Conservation (phyloP, 2,797 vertebrate genomes). For the Allochrocebus solatus region DNA sequence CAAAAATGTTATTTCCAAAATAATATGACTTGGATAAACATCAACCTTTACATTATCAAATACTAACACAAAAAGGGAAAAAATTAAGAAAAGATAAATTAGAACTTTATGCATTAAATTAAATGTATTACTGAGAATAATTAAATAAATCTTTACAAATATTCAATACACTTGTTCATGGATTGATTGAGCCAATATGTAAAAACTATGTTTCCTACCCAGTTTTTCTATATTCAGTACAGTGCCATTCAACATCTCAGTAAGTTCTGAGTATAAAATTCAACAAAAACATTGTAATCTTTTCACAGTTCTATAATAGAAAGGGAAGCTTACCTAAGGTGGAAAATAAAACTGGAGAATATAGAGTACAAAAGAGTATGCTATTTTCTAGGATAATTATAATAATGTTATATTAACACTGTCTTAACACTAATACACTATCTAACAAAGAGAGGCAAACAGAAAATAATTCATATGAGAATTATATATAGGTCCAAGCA, state of each 20-base stretch:
- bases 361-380: background rate
- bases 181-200: background rate
- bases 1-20: too few species aligned
- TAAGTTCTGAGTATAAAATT: background rate
- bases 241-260: background rate
- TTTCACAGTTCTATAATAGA: background rate
- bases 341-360: background rate
- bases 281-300: background rate
- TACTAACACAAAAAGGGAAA: too few species aligned
- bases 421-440: background rate
- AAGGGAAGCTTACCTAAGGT: background rate
- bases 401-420: background rate
- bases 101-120: background rate
- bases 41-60: too few species aligned
- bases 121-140: background rate
- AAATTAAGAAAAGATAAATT: background rate
- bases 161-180: background rate
- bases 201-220: background rate
- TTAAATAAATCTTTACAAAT: background rate
- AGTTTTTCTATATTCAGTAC: background rate
- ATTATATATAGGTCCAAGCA: background rate
- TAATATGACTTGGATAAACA: too few species aligned
- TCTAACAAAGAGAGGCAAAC: background rate
- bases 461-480: background rate
- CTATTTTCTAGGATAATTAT: background rate